Evolutionary conservation across 2,113 vertebrate genomes (phyloP).

Genomic region (Pseudolaguvia tuberculata): DNA sequence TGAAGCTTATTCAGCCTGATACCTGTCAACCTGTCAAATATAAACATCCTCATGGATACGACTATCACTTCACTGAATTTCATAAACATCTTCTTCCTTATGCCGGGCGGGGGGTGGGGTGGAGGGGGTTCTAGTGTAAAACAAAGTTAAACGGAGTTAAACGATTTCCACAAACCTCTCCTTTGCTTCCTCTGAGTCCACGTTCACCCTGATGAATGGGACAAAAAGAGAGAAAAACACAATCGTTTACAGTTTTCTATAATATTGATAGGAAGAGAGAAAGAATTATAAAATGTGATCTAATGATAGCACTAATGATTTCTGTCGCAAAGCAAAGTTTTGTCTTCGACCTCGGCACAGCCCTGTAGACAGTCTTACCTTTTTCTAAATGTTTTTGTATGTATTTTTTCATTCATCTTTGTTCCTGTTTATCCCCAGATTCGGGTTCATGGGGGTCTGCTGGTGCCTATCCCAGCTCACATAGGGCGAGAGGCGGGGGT

Average conservation of each 20-base stretch:
- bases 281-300: neutral
- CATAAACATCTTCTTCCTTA: constrained; percentile 5
- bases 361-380: too few species aligned
- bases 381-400: too few species aligned
- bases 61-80: constrained; percentile 29
- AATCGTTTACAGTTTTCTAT: constrained; percentile 15
- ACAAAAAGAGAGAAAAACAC: constrained; percentile 29
- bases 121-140: constrained; percentile 20
- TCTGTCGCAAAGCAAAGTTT: constrained; percentile 6
- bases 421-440: too few species aligned
- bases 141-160: constrained; percentile 30
- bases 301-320: neutral
- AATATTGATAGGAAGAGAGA: constrained; percentile 3
- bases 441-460: too few species aligned
- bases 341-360: neutral
- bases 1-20: constrained; percentile 29
- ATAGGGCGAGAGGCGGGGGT: too few species aligned
- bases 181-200: constrained; percentile 68
- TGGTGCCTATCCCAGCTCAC: too few species aligned
- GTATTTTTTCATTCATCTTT: too few species aligned
- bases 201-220: constrained; percentile 64
- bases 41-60: constrained; percentile 20
- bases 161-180: constrained; percentile 72
- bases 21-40: constrained; percentile 43
- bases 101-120: neutral